Evolutionary conservation across 2,888 invertebrate species (phyloP).

Genomic region (Nemotelus pantherinus): DNA sequence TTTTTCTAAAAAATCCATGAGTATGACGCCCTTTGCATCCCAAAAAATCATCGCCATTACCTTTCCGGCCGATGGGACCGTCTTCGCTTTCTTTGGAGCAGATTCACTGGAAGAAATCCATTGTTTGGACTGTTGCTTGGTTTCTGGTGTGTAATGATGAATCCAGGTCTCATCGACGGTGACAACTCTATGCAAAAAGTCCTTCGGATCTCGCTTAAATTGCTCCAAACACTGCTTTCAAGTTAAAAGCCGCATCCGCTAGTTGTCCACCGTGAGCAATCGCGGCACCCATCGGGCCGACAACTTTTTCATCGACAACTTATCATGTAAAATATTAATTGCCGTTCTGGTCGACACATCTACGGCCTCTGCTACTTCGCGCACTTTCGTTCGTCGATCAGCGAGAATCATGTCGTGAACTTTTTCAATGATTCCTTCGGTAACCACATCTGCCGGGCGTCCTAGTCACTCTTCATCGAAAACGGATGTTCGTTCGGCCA

Average conservation of each 20-base stretch:
- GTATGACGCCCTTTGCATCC: background rate
- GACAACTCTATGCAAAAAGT: slow-evolving; percentile 35
- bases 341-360: too few species aligned
- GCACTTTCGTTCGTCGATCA: too few species aligned
- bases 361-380: too few species aligned
- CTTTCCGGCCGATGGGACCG: slow-evolving; percentile 36
- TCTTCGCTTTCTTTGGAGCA: slow-evolving; percentile 43
- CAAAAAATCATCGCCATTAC: slow-evolving; percentile 9
- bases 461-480: too few species aligned
- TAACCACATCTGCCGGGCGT: too few species aligned
- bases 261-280: slow-evolving; percentile 36
- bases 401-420: too few species aligned
- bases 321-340: slow-evolving; percentile 36
- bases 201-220: slow-evolving; percentile 39
- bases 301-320: slow-evolving; percentile 43
- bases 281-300: slow-evolving; percentile 33
- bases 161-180: slow-evolving; percentile 40
- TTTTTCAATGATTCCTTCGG: too few species aligned
- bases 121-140: slow-evolving; percentile 36
- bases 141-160: slow-evolving; percentile 40
- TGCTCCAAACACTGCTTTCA: slow-evolving; percentile 31
- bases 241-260: slow-evolving; percentile 29
- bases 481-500: too few species aligned
- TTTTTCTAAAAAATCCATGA: slow-evolving; percentile 1
- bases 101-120: slow-evolving; percentile 37